Evolutionary conservation across 2,888 invertebrate species (phyloP).

Genomic region (Opisthograptis luteolata): DNA sequence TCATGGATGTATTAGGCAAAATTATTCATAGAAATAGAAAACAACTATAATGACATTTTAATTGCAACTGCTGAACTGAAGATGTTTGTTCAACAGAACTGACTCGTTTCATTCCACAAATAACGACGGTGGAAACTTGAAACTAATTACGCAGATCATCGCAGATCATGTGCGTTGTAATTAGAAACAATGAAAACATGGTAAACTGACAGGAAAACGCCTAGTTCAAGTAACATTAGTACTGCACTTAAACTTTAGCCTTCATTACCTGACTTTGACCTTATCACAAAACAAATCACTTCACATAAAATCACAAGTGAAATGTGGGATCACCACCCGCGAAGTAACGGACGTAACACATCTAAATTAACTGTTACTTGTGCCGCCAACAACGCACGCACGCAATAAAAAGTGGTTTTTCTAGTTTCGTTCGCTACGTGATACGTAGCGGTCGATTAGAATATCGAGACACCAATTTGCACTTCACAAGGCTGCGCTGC

Average conservation of each 20-base stretch:
- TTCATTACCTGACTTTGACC: conserved; percentile 28
- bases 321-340: conserved; percentile 51
- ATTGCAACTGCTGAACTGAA: no score
- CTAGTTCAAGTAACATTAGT: background rate
- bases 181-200: no score
- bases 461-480: conserved; percentile 41
- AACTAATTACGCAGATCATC: no score
- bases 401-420: conserved; percentile 59
- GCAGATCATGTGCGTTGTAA: no score
- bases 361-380: conserved; percentile 61
- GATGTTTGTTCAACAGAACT: no score
- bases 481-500: conserved; percentile 29
- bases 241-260: background rate
- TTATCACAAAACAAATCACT: conserved; percentile 10
- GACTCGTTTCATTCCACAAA: no score
- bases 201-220: conserved; percentile 7
- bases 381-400: conserved; percentile 47
- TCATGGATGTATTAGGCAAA: no score
- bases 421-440: conserved; percentile 54
- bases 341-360: conserved; percentile 67
- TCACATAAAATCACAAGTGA: conserved; percentile 12
- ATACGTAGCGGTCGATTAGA: conserved; percentile 46
- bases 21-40: no score
- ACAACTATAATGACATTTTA: no score
- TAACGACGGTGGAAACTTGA: no score